Evolutionary conservation across 2,113 vertebrate genomes (phyloP), one percentile per base, ranked within the genome.

Genomic region (Heterochromis multidens): DNA sequence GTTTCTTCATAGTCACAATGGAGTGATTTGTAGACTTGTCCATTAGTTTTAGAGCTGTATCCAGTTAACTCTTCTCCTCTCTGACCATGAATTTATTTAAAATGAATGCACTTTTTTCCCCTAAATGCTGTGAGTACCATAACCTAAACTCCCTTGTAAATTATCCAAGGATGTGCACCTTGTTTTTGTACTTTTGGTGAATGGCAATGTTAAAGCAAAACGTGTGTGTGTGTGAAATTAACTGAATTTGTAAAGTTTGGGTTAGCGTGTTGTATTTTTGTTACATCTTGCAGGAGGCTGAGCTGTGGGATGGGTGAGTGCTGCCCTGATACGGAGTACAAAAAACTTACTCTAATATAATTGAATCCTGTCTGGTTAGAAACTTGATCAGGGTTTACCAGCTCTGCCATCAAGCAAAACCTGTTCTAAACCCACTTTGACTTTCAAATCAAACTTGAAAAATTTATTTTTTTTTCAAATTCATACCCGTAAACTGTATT

Each of bases 301-400:
- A 37, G 61, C 33, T 65, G 61, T 37, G 35, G 21, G 62, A 25
- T 40, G 31, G 33, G 29, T 7, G 33, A 63, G 0, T 37, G 62
- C 37, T 65, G 33, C 21, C 4, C 12, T 7, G 23, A 8, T 37
- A 37, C 3, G 35, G 12, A 14, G 4, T 14, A 63, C 2, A 33
- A 62, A 62, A 33, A 4, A 7, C 12, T 63, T 65, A 12, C 62
- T 65, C 6, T 3, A 65, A 65, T 23, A 14, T 33, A 4, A 11
- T 21, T 8, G 12, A 23, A 40, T 40, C 7, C 14, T n/a, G 23
- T 0, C 0, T 3, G 0, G 7, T 7, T 49, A 49, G 14, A 16
- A 7, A 52, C 46, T 52, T 17, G 2, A 49, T 49, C 52, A 9
- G 2, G 19, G 49, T 7, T 19, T 9, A 54, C 6, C n/a, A 40